These are phyloP conservation scores for Phytoseiulus persimilis DNA, from an alignment of 2,888 invertebrate genomes.

Conservation along the genomic window DNA sequence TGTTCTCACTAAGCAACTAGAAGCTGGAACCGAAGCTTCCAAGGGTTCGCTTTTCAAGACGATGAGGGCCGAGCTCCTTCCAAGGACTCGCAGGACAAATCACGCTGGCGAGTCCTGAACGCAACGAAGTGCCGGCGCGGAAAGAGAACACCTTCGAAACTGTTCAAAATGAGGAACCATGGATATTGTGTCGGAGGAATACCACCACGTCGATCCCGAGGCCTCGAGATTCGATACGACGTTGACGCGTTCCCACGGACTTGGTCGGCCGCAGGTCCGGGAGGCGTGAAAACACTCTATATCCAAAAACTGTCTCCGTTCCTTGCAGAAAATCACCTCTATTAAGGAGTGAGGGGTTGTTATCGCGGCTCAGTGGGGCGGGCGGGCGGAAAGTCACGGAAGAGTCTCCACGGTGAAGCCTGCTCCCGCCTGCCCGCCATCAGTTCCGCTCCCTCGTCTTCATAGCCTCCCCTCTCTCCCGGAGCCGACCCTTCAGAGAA, in stretches of 20 bases:
- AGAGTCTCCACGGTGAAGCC: not conserved
- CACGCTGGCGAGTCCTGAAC: too few species aligned
- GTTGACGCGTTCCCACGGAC: not conserved
- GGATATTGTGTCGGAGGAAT: too few species aligned
- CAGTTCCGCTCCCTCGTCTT: not conserved
- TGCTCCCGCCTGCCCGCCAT: not conserved
- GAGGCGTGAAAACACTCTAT: not conserved
- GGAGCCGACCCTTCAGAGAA: not conserved
- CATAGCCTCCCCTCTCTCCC: not conserved
- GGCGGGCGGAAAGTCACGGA: not conserved
- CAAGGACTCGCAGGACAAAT: too few species aligned
- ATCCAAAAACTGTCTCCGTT: not conserved
- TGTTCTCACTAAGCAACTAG: too few species aligned
- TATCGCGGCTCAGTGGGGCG: not conserved
- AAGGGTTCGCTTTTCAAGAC: too few species aligned
- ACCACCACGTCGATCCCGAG: too few species aligned
- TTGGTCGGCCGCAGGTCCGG: too few species aligned
- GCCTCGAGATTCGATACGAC: not conserved
- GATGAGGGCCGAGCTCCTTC: too few species aligned
- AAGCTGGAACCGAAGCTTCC: too few species aligned
- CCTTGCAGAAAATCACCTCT: not conserved
- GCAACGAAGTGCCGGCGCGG: too few species aligned
- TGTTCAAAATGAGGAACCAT: too few species aligned
- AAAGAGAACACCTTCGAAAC: too few species aligned
- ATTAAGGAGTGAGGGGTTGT: not conserved